These are phyloP conservation scores for Zaprionus bogoriensis DNA, from an alignment of 2,888 invertebrate species.

Conservation along the genomic window DNA sequence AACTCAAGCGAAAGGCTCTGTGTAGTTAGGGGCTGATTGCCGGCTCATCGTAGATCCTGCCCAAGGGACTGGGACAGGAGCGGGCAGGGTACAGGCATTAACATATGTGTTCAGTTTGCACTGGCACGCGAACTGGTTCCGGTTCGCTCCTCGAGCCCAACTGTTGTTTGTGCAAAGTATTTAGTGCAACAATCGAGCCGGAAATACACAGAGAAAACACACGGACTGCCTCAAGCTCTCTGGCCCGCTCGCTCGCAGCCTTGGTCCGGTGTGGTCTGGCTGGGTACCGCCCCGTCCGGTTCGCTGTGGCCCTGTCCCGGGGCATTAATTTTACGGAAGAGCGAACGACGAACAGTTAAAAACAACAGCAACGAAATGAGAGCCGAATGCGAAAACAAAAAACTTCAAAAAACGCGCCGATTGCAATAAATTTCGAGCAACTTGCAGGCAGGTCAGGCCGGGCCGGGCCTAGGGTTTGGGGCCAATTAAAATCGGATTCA, in stretches of 20 bases:
- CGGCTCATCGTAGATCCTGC: conserved; percentile 22
- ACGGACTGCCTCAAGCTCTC: conserved; percentile 1
- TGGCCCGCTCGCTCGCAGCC: too few relatives aligned
- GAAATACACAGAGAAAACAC: conserved; percentile 50
- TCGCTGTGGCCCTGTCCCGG: conserved; percentile 3
- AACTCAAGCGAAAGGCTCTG: conserved; percentile 21
- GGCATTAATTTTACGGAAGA: conserved; percentile 69
- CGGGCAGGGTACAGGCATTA: too few relatives aligned
- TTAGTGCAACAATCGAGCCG: conserved; percentile 76
- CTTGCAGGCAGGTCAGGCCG: conserved; percentile 13
- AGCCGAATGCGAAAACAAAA: conserved; percentile 22
- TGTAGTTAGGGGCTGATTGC: background rate
- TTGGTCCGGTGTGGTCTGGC: too few relatives aligned
- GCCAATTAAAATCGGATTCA: conserved; percentile 68
- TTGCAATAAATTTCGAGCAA: conserved; percentile 50
- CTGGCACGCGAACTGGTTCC: conserved; percentile 63
- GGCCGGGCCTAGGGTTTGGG: conserved; percentile 25
- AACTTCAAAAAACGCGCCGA: conserved; percentile 42
- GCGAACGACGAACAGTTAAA: conserved; percentile 25
- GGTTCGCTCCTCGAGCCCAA: conserved; percentile 15
- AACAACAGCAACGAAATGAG: conserved; percentile 17
- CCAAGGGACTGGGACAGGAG: too few relatives aligned
- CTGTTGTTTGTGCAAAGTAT: conserved; percentile 63
- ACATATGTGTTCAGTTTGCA: conserved; percentile 39
- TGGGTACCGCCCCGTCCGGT: conserved; percentile 11